Conservation (phyloP, 2,113 vertebrate species). For the Crotalus tigris region DNA sequence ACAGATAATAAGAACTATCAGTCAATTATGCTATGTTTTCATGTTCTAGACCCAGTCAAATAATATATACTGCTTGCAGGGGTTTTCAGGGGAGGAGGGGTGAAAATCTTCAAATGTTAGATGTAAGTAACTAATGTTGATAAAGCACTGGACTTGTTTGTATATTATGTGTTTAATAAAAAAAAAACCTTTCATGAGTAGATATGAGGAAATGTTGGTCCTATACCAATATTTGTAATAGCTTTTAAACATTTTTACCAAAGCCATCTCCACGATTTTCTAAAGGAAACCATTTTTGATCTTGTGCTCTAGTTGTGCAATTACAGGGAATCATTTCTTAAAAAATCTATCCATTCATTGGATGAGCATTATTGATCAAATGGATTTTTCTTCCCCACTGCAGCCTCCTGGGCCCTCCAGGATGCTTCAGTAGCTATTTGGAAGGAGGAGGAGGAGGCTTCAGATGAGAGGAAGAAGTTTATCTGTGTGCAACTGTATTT, state of each 20-base stretch:
- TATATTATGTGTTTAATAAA: not conserved
- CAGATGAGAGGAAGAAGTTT: not conserved
- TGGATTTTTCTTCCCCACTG: not conserved
- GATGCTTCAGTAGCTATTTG: not conserved
- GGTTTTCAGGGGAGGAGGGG: not conserved
- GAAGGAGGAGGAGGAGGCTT: too few species aligned
- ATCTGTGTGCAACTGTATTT: not conserved
- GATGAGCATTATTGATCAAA: not conserved
- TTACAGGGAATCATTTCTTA: not conserved
- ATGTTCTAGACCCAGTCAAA: not conserved
- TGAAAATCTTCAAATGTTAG: not conserved
- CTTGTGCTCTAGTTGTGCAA: not conserved
- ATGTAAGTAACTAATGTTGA: not conserved
- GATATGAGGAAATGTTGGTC: not conserved
- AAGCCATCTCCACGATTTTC: not conserved
- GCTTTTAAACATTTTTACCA: not conserved
- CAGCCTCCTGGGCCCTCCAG: too few species aligned
- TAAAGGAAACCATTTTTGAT: not conserved
- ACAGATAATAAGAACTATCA: slow-evolving; percentile 11
- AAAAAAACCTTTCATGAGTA: not conserved
- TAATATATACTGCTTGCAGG: not conserved
- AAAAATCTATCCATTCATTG: not conserved
- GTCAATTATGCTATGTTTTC: not conserved
- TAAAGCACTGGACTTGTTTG: not conserved
- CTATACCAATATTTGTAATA: not conserved